Percentiles rank a stretch among this genome's conserved stretches.
Evolutionary conservation across 2,888 invertebrate species (phyloP).

Genomic region (Temnothorax unifasciatus): DNA sequence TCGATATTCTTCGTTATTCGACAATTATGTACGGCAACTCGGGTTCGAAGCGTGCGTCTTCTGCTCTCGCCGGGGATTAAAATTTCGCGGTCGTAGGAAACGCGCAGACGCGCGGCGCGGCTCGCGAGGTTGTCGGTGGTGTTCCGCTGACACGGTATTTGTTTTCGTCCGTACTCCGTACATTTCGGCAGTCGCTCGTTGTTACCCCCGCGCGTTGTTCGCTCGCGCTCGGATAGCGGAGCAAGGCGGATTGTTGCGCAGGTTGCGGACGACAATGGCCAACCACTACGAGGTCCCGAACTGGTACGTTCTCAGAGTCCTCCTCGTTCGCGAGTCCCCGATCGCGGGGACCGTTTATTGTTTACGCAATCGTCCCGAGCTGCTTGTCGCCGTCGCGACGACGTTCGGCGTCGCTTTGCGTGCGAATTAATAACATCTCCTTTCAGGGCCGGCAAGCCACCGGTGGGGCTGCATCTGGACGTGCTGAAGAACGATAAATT

Average conservation of each 20-base stretch:
- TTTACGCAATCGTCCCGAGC: background rate
- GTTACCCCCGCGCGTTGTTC: background rate
- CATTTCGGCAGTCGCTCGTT: background rate
- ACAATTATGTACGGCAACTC: background rate
- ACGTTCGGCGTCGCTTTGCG: conserved; percentile 21
- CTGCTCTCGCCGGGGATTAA: background rate
- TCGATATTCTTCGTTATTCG: background rate
- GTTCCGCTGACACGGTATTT: background rate
- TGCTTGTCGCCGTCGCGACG: background rate
- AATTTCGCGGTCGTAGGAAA: background rate
- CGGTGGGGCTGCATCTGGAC: conserved; percentile 98
- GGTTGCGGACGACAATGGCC: conserved; percentile 88
- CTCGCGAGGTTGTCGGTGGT: background rate
- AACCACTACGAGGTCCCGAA: conserved; percentile 97
- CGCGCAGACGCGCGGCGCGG: background rate
- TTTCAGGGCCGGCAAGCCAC: conserved; percentile 98
- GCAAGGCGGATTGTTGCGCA: conserved; percentile 52
- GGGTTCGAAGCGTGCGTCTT: background rate
- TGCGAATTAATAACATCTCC: conserved; percentile 39
- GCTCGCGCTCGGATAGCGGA: conserved; percentile 25
- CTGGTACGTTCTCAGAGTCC: conserved; percentile 89
- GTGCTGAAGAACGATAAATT: conserved; percentile 98
- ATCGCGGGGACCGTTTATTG: background rate
- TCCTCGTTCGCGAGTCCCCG: background rate
- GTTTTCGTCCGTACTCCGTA: conserved; percentile 4